These are phyloP conservation scores for Castor canadensis DNA, from an alignment of 2,113 vertebrate species.

Conservation along the genomic window DNA sequence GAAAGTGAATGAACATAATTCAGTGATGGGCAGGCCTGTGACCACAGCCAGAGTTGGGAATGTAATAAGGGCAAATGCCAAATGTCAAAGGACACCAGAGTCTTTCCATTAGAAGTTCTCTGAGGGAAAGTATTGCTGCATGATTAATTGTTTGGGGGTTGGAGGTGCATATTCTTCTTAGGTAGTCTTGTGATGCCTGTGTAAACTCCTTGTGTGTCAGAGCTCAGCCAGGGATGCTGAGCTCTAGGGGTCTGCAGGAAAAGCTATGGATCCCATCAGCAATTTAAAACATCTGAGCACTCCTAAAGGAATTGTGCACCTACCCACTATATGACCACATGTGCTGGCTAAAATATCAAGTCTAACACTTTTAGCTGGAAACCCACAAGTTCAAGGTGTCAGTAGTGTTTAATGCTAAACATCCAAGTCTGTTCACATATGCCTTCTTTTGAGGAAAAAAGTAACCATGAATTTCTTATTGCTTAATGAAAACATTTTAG, in stretches of 20 bases:
- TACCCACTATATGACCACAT: fast-evolving
- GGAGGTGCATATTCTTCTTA: fast-evolving
- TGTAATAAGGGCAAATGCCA: not conserved
- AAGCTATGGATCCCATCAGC: not conserved
- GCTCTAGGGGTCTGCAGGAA: not conserved
- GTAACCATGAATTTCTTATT: not conserved
- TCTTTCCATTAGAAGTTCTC: not conserved
- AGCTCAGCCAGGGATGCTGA: not conserved
- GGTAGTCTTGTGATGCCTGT: not conserved
- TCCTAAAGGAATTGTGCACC: not conserved
- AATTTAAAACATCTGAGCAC: not conserved
- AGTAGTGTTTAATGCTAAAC: not conserved
- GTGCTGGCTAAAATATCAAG: not conserved
- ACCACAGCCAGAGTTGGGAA: not conserved
- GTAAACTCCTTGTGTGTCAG: not conserved
- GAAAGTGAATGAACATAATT: not conserved
- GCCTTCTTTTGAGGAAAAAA: not conserved
- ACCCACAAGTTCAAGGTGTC: not conserved
- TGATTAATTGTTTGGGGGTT: too few species aligned
- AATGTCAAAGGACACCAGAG: not conserved
- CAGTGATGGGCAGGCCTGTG: not conserved
- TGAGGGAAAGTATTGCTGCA: fast-evolving
- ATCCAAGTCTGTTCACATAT: not conserved
- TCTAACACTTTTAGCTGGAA: not conserved
- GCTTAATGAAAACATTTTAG: not conserved